Evolutionary conservation across 2,888 invertebrate species (phyloP).

Genomic region (Phania funesta): DNA sequence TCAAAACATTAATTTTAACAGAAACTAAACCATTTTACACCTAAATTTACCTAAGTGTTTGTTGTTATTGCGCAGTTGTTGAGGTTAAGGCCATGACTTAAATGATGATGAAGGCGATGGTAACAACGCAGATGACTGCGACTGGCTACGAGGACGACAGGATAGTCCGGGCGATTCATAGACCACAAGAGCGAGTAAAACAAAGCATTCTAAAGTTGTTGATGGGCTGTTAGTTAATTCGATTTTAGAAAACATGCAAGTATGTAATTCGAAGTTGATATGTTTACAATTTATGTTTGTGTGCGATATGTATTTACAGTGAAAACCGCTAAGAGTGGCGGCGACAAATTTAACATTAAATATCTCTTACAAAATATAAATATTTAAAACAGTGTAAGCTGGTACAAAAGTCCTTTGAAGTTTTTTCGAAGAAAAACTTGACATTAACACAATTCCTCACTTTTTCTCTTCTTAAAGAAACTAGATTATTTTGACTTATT

Average conservation of each 20-base stretch:
- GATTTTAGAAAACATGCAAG: slow-evolving; percentile 55
- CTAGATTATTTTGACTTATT: too few relatives aligned
- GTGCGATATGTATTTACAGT: slow-evolving; percentile 13
- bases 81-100: slow-evolving; percentile 22
- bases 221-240: slow-evolving; percentile 30
- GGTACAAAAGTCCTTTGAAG: too few relatives aligned
- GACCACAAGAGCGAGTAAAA: slow-evolving; percentile 11
- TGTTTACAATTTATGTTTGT: neutral
- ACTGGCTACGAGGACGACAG: neutral
- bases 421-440: too few relatives aligned
- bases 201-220: slow-evolving; percentile 13
- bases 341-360: neutral
- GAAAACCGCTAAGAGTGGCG: neutral
- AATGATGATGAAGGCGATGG: slow-evolving; percentile 36
- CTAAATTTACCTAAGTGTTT: slow-evolving; percentile 15
- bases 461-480: too few relatives aligned
- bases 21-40: slow-evolving; percentile 58
- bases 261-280: slow-evolving; percentile 32
- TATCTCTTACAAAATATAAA: too few relatives aligned
- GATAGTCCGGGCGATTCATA: neutral
- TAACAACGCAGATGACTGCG: slow-evolving; percentile 3
- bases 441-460: too few relatives aligned
- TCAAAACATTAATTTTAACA: slow-evolving; percentile 64
- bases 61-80: slow-evolving; percentile 25
- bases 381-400: too few relatives aligned